Evolutionary conservation across 1,140 invertebrate genomes (phyloP).

Genomic region (Rhopalosiphum maidis): DNA sequence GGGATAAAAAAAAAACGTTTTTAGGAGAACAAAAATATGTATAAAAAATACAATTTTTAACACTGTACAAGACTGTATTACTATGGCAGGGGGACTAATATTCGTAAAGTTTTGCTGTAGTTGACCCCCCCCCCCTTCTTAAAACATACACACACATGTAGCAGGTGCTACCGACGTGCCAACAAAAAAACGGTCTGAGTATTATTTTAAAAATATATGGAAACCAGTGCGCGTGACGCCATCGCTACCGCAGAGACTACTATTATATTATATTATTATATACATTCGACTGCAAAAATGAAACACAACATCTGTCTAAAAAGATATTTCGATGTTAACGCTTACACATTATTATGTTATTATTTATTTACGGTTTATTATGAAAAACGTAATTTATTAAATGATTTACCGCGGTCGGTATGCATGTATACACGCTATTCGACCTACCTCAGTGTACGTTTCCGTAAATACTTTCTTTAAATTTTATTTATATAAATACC

Average conservation of each 20-base stretch:
- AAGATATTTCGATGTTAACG: neutral
- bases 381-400: neutral
- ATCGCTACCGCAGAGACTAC: neutral
- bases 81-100: neutral
- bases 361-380: slow-evolving; percentile 11
- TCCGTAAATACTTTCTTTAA: neutral
- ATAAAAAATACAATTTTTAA: neutral
- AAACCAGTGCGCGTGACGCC: neutral
- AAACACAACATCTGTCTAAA: neutral
- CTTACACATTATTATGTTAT: neutral
- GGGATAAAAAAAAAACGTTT: neutral
- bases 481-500: neutral
- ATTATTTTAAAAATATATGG: slow-evolving; percentile 6
- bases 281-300: neutral
- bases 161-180: neutral
- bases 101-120: neutral
- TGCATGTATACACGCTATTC: neutral
- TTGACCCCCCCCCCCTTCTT: slow-evolving; percentile 13
- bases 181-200: neutral
- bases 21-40: neutral
- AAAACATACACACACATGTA: neutral
- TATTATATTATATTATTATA: slow-evolving; percentile 8
- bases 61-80: neutral
- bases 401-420: neutral
- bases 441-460: neutral